These are phyloP conservation scores for Augiades crinisus DNA, from an alignment of 2,888 invertebrate genomes.

Conservation along the genomic window DNA sequence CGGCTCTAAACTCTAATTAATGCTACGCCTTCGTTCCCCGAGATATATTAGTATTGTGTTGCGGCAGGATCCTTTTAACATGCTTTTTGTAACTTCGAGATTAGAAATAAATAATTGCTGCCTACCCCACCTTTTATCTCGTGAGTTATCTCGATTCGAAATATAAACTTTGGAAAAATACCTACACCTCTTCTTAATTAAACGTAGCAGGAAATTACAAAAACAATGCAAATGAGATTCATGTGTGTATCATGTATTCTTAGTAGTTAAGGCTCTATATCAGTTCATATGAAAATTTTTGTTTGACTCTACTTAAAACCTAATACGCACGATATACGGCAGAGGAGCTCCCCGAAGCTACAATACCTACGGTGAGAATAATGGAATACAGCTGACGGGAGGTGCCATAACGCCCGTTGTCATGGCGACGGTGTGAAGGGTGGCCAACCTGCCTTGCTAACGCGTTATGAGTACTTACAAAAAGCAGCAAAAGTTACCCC, in stretches of 20 bases:
- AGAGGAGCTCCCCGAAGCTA: constrained; percentile 59
- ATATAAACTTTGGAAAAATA: constrained; percentile 14
- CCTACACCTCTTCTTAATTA: constrained; percentile 25
- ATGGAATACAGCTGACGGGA: constrained; percentile 80
- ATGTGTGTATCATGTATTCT: constrained; percentile 37
- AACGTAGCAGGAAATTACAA: constrained; percentile 36
- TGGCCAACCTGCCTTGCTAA: constrained; percentile 75
- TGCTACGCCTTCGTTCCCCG: constrained; percentile 54
- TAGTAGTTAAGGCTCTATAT: constrained; percentile 33
- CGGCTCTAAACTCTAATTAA: constrained; percentile 74
- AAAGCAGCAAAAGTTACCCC: constrained; percentile 52
- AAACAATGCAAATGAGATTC: constrained; percentile 52
- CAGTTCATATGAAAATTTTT: constrained; percentile 55
- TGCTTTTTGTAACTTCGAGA: constrained; percentile 40
- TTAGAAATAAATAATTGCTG: constrained; percentile 38
- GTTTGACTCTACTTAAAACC: constrained; percentile 53
- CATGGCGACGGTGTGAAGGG: constrained; percentile 75
- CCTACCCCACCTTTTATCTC: constrained; percentile 26
- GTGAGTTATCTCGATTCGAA: constrained; percentile 29
- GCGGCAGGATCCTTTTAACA: constrained; percentile 49
- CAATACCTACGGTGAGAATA: constrained; percentile 60
- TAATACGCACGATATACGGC: constrained; percentile 49
- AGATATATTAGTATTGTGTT: constrained; percentile 53
- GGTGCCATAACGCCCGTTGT: constrained; percentile 72
- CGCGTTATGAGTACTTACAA: constrained; percentile 59